These are phyloP conservation scores for Sceliomorpha sp. DNA, from an alignment of 2,888 invertebrate genomes.

Conservation along the genomic window DNA sequence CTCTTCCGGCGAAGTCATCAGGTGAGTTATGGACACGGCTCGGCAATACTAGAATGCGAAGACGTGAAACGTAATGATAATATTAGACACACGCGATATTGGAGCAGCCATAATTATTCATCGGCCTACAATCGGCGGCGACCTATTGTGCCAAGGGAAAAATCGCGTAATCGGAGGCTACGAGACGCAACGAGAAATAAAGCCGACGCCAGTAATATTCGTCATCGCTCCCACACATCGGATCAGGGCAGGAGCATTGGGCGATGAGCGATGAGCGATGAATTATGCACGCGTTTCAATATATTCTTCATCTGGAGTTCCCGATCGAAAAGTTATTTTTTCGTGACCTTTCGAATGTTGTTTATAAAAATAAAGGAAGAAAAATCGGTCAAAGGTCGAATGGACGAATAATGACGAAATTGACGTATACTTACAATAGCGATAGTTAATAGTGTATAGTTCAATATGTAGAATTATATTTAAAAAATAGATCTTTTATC, in stretches of 20 bases:
- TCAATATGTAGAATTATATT: too few relatives aligned
- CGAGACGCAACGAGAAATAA: not conserved
- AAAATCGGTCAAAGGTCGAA: too few relatives aligned
- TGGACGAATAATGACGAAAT: too few relatives aligned
- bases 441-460: too few relatives aligned
- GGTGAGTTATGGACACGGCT: conserved; percentile 10
- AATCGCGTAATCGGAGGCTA: conserved; percentile 35
- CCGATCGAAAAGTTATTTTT: too few relatives aligned
- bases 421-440: too few relatives aligned
- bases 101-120: conserved; percentile 28
- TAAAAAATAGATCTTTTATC: too few relatives aligned
- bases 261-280: conserved; percentile 6
- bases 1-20: too few relatives aligned
- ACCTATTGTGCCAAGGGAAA: conserved; percentile 27
- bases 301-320: not conserved
- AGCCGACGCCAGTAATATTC: conserved; percentile 12
- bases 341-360: too few relatives aligned
- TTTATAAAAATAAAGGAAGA: too few relatives aligned
- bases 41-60: not conserved
- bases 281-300: not conserved
- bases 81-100: conserved; percentile 1
- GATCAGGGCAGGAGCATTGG: too few relatives aligned
- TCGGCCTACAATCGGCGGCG: conserved; percentile 31
- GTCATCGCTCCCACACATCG: conserved; percentile 13
- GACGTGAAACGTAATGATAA: not conserved